These are phyloP conservation scores for Chloroceryle amazona DNA, from an alignment of 2,797 vertebrate genomes.

Conservation along the genomic window DNA sequence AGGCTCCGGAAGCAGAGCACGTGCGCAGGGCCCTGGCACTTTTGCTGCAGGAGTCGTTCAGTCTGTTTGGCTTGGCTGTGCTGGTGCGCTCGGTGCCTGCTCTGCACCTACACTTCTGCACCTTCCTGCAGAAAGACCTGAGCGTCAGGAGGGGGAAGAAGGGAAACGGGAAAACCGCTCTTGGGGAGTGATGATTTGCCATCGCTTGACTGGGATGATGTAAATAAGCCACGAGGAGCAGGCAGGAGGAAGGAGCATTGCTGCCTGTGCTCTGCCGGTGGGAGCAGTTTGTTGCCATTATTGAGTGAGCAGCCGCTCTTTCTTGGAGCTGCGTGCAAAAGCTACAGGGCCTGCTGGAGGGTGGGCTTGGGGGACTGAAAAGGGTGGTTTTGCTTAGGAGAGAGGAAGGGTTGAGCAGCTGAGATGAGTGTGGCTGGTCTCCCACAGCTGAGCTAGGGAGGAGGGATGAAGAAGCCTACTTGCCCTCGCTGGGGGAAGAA, in stretches of 20 bases:
- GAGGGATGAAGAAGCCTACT: background rate
- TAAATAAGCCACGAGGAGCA: background rate
- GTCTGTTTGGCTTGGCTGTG: background rate
- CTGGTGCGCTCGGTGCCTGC: background rate
- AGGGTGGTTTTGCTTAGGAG: background rate
- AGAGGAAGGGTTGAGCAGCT: background rate
- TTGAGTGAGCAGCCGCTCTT: background rate
- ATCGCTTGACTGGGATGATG: background rate
- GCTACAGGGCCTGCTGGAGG: rapidly evolving
- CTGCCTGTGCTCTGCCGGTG: rapidly evolving
- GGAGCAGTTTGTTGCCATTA: background rate
- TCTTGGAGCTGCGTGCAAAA: background rate
- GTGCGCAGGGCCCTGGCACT: rapidly evolving
- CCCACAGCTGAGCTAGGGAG: background rate
- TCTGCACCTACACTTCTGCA: rapidly evolving
- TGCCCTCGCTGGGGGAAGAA: background rate
- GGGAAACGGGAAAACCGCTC: background rate
- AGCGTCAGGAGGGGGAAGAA: background rate
- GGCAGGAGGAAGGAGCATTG: background rate
- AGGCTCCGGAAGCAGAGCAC: background rate
- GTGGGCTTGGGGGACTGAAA: background rate
- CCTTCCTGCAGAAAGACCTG: background rate
- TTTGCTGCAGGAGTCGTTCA: background rate
- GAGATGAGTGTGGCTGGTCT: background rate
- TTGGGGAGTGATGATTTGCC: background rate